Base-by-base conservation (phyloP, 2,888 invertebrate species). In the Pardosa pseudoannulata region DNA sequence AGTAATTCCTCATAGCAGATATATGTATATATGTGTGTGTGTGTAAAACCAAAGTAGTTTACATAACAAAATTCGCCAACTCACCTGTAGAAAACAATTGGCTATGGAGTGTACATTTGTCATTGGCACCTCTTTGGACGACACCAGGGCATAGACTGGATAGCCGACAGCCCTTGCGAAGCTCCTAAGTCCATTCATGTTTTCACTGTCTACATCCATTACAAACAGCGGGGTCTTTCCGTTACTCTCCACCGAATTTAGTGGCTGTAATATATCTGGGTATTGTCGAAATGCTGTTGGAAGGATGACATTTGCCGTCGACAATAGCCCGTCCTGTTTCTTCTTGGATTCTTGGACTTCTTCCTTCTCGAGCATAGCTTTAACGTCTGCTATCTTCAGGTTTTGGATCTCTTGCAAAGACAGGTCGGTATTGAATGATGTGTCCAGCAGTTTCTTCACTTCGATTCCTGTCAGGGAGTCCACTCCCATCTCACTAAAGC, bases 361-460 rank as follows among this genome's bases (percentile, higher is more conserved):
- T 0, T 65, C 62, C n/a, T 74, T 74, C 11, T 79, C 70, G 2
- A 79, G 11, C 31, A 86, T 23, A 2, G 13, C 50, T 64, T 64
- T 93, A 72, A 98, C 93, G 90, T 94, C 94, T 32, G 94, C 95
- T 90, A 98, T 95, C 0, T 96, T 97, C 68, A 98, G 93, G 75
- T 93, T 94, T 88, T 98, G 94, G 90, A 98, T 97, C 92, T 98
- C 98, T 92, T 96, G 96, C 89, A 97, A 96, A 88, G 96, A 95
- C 88, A 99, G 93, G 31, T 96, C 95, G 83, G 98, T 92, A 92
- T 98, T 98, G 92, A 95, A 97, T 90, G 96, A 96, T 82, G 93
- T 90, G 89, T 93, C 93, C 41, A 93, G 89, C 5, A 92, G 91
- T 89, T 93, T 93, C 89, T 79, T 72, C 1, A 88, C 27, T 68